Evolutionary conservation across 2,797 vertebrate genomes (phyloP).

Genomic region (Numenius phaeopus): DNA sequence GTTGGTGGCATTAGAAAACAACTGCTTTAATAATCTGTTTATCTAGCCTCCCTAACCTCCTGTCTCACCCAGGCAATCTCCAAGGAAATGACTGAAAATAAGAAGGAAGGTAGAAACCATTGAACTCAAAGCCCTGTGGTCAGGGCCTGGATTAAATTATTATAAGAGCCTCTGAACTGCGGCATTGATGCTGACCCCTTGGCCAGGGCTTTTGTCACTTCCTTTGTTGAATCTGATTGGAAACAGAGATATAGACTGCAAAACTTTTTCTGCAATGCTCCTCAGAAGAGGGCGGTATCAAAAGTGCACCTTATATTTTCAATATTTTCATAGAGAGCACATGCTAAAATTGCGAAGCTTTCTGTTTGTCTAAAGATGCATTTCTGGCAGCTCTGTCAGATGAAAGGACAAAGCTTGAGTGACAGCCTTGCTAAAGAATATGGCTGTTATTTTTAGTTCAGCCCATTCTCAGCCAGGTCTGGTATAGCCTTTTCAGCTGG

Average conservation of each 20-base stretch:
- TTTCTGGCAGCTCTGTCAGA: background rate
- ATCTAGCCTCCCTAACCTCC: background rate
- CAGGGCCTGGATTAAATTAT: background rate
- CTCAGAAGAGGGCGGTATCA: background rate
- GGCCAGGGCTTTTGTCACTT: background rate
- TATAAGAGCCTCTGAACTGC: background rate
- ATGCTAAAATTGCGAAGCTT: background rate
- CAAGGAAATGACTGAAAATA: background rate
- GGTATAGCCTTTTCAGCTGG: background rate
- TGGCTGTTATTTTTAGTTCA: background rate
- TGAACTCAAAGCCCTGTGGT: background rate
- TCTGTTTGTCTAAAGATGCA: background rate
- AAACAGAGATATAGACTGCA: background rate
- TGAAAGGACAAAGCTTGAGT: background rate
- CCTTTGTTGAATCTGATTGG: background rate
- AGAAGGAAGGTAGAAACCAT: background rate
- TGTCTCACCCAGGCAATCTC: background rate
- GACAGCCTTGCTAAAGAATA: background rate
- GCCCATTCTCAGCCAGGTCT: background rate
- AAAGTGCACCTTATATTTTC: fast-evolving
- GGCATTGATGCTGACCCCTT: fast-evolving
- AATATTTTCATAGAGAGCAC: background rate
- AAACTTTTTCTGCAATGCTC: background rate
- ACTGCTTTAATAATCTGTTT: background rate
- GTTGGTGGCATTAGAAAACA: background rate